phyloP scores from a whole-genome alignment of 2,888 invertebrate genomes.

The Drosophila cognata region DNA sequence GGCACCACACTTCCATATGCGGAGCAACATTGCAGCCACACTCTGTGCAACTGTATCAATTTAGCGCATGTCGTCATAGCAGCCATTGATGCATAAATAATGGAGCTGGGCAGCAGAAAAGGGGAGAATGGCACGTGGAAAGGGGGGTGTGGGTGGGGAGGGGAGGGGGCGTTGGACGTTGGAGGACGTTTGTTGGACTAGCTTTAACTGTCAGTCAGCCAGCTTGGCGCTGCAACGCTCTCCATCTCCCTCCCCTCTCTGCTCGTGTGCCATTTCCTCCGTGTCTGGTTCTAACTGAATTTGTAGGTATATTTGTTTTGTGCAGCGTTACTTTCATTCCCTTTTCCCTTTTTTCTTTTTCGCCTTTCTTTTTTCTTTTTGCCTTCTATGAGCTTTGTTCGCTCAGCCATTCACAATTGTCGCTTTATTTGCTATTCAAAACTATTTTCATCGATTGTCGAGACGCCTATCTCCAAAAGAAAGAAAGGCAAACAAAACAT shows the following conservation, averaged over 20 bases:
- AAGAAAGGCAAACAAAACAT: constrained; percentile 7
- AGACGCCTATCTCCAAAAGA: constrained; percentile 18
- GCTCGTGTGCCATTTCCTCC: constrained; percentile 9
- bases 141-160: background rate
- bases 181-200: constrained; percentile 59
- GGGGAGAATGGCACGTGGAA: constrained; percentile 1
- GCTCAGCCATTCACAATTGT: constrained; percentile 66
- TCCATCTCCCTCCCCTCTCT: background rate
- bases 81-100: constrained; percentile 82
- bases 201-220: constrained; percentile 78
- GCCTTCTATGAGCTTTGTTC: constrained; percentile 36
- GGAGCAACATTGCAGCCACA: background rate
- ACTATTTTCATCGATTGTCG: constrained; percentile 71
- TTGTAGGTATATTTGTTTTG: constrained; percentile 71
- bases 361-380: constrained; percentile 3
- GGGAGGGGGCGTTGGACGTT: background rate
- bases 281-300: constrained; percentile 69
- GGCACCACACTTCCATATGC: constrained; percentile 23
- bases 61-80: constrained; percentile 81
- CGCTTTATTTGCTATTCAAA: constrained; percentile 79
- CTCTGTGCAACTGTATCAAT: constrained; percentile 72
- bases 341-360: constrained; percentile 9
- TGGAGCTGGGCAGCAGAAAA: constrained; percentile 52
- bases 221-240: constrained; percentile 44
- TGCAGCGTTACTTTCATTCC: constrained; percentile 46